These are phyloP conservation scores for Lycophotia porphyrea DNA, from an alignment of 2,888 invertebrate species.

Conservation along the genomic window DNA sequence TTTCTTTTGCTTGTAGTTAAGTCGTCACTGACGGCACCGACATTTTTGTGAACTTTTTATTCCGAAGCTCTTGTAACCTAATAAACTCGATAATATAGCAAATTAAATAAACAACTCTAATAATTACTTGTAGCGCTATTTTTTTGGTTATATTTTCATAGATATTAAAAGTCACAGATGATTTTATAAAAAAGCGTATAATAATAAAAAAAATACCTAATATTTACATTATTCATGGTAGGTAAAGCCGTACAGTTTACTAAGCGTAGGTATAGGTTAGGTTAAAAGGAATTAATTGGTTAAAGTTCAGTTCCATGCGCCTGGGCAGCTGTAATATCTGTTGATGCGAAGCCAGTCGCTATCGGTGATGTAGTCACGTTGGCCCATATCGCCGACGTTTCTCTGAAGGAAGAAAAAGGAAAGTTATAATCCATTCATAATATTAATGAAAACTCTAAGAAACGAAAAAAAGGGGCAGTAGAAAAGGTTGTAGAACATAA, in stretches of 20 bases:
- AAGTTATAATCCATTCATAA: not conserved
- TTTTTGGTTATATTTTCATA: not conserved
- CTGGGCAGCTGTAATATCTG: constrained; percentile 87
- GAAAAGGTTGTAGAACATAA: not conserved
- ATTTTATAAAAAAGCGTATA: constrained; percentile 38
- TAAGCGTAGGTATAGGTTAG: not conserved
- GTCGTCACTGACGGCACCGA: constrained; percentile 51
- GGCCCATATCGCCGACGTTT: constrained; percentile 85
- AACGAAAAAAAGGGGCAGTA: not conserved
- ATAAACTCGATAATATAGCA: constrained; percentile 11
- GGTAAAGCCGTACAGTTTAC: not conserved
- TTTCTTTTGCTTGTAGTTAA: constrained; percentile 65
- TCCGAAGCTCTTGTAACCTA: constrained; percentile 26
- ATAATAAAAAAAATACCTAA: constrained; percentile 15
- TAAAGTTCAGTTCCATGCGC: constrained; percentile 79
- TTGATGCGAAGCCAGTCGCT: constrained; percentile 87
- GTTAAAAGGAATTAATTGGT: not conserved
- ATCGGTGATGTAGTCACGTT: constrained; percentile 85
- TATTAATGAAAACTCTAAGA: not conserved
- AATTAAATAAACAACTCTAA: not conserved
- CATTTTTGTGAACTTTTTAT: constrained; percentile 65
- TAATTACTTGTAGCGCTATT: not conserved
- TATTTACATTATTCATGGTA: constrained; percentile 7
- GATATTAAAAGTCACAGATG: not conserved
- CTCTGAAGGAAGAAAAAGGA: constrained; percentile 72